phyloP scores from a whole-genome alignment of 2,888 invertebrate genomes.

The Camponotus fellah region DNA sequence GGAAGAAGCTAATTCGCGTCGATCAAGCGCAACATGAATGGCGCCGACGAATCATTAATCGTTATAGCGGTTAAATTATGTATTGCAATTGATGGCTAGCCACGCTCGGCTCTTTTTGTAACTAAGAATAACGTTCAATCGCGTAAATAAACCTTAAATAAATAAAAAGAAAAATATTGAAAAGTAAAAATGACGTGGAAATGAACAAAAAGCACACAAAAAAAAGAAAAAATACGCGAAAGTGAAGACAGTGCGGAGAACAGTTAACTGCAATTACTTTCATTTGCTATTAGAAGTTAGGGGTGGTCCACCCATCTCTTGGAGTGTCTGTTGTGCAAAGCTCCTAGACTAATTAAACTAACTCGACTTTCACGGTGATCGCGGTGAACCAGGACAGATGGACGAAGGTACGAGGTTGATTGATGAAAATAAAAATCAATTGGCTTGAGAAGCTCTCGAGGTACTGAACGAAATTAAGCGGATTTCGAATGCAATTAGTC shows the following conservation, averaged over 20 bases:
- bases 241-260: slow-evolving; percentile 12
- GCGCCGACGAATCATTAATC: slow-evolving; percentile 34
- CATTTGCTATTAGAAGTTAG: slow-evolving; percentile 56
- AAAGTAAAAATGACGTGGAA: background rate
- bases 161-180: slow-evolving; percentile 57
- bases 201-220: background rate
- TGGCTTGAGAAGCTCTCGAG: slow-evolving; percentile 29
- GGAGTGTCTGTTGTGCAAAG: slow-evolving; percentile 32
- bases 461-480: slow-evolving; percentile 46
- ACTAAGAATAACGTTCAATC: slow-evolving; percentile 53
- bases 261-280: slow-evolving; percentile 54
- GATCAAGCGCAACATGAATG: slow-evolving; percentile 43
- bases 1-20: slow-evolving; percentile 52
- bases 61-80: slow-evolving; percentile 31
- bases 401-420: slow-evolving; percentile 49
- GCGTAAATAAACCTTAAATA: slow-evolving; percentile 67
- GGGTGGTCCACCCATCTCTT: background rate
- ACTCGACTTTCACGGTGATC: slow-evolving; percentile 45
- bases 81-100: slow-evolving; percentile 36
- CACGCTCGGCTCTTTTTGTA: background rate
- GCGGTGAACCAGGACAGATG: slow-evolving; percentile 46
- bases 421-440: slow-evolving; percentile 64
- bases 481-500: slow-evolving; percentile 50
- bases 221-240: slow-evolving; percentile 6
- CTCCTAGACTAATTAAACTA: slow-evolving; percentile 63